Evolutionary conservation across 2,888 invertebrate species (phyloP).

Genomic region (Perizoma affinitatum): DNA sequence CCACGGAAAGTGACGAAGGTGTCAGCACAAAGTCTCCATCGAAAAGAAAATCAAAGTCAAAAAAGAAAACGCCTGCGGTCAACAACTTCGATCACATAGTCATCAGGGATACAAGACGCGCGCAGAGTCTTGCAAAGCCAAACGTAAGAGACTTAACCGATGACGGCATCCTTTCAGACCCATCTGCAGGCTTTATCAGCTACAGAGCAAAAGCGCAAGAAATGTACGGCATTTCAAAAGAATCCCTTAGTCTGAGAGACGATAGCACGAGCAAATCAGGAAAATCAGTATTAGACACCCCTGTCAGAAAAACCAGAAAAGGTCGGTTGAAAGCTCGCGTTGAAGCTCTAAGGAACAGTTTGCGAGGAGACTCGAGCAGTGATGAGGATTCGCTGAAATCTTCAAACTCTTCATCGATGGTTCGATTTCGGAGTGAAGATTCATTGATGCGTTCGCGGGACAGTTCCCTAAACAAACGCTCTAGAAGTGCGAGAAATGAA

Average conservation of each 20-base stretch:
- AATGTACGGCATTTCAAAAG: constrained; percentile 65
- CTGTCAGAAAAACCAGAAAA: constrained; percentile 81
- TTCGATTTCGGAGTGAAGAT: constrained; percentile 88
- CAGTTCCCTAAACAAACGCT: constrained; percentile 85
- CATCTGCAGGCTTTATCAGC: constrained; percentile 79
- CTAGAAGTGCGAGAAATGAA: constrained; percentile 91
- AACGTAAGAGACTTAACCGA: constrained; percentile 69
- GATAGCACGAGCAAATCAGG: constrained; percentile 67
- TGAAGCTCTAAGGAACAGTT: constrained; percentile 86
- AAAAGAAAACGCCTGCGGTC: constrained; percentile 78
- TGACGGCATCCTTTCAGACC: constrained; percentile 84
- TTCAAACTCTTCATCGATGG: constrained; percentile 85
- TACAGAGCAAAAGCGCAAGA: constrained; percentile 71
- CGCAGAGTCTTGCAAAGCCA: constrained; percentile 76
- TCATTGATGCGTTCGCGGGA: constrained; percentile 85
- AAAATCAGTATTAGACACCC: constrained; percentile 78
- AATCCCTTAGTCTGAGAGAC: constrained; percentile 69
- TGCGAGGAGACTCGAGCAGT: constrained; percentile 87
- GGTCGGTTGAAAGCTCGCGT: constrained; percentile 87
- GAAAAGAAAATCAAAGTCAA: constrained; percentile 74
- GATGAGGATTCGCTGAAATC: constrained; percentile 89
- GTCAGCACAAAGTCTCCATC: constrained; percentile 70
- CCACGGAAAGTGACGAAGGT: constrained; percentile 80
- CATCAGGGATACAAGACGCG: constrained; percentile 78
- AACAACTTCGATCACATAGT: constrained; percentile 88